These are phyloP conservation scores for Tragopan temminckii DNA, from an alignment of 2,797 vertebrate genomes.

Conservation along the genomic window DNA sequence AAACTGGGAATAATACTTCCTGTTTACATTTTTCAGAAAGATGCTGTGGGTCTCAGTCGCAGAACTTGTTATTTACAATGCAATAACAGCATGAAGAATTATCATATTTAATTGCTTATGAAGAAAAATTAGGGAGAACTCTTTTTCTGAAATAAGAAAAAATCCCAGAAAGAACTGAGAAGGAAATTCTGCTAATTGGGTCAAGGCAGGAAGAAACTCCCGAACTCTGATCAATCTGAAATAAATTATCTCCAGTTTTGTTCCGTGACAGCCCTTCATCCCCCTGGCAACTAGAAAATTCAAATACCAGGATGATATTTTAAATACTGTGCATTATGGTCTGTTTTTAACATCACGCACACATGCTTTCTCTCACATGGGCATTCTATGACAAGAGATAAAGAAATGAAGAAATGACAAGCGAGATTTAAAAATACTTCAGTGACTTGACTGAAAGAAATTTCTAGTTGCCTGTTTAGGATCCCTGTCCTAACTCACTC, in stretches of 20 bases:
- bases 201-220: conserved; percentile 66
- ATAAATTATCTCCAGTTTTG: conserved; percentile 64
- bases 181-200: conserved; percentile 49
- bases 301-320: conserved; percentile 76
- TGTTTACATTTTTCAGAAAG: conserved; percentile 45
- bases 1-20: conserved; percentile 60
- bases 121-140: conserved; percentile 14
- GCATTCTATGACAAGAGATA: conserved; percentile 64
- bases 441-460: conserved; percentile 51
- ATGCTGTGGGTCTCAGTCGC: conserved; percentile 1
- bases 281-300: conserved; percentile 73
- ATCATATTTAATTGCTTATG: neutral
- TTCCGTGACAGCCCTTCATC: conserved; percentile 47
- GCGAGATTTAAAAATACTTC: conserved; percentile 54
- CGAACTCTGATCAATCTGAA: conserved; percentile 63
- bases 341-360: conserved; percentile 70
- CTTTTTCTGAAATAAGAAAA: neutral
- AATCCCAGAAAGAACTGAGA: conserved; percentile 10
- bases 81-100: conserved; percentile 44
- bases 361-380: conserved; percentile 54
- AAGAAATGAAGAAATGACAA: conserved; percentile 50
- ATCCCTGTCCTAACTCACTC: neutral
- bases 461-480: conserved; percentile 31
- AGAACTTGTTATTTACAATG: conserved; percentile 33
- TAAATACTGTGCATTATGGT: conserved; percentile 70